phyloP scores from a whole-genome alignment of 2,888 invertebrate genomes.

The Tipula lateralis region DNA sequence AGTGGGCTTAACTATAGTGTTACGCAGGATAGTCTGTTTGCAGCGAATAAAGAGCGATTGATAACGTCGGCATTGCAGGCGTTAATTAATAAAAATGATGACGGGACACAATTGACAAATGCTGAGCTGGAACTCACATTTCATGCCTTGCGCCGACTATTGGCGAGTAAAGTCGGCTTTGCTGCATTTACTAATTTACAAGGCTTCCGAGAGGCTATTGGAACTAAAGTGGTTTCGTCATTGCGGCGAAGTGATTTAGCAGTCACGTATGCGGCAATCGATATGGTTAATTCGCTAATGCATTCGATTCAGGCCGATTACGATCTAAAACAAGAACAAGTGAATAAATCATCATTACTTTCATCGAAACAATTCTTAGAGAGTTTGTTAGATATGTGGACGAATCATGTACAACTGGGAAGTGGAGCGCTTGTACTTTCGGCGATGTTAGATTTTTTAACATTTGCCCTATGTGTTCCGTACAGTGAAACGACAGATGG shows the following conservation, averaged over 20 bases:
- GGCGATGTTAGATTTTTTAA: constrained; percentile 96
- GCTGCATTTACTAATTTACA: constrained; percentile 86
- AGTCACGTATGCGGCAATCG: constrained; percentile 92
- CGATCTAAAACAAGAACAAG: constrained; percentile 93
- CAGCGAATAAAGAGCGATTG: constrained; percentile 96
- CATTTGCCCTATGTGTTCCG: constrained; percentile 96
- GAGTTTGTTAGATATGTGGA: constrained; percentile 91
- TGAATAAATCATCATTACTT: constrained; percentile 93
- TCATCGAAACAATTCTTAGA: constrained; percentile 89
- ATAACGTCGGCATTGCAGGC: constrained; percentile 87
- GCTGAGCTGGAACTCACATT: constrained; percentile 89
- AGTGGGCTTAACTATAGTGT: constrained; percentile 94
- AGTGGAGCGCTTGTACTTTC: constrained; percentile 95
- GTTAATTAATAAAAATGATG: constrained; percentile 69
- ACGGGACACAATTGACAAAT: constrained; percentile 56
- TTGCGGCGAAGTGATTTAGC: constrained; percentile 82
- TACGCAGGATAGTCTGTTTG: constrained; percentile 95
- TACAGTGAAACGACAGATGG: constrained; percentile 99
- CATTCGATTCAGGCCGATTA: constrained; percentile 97
- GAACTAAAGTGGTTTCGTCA: constrained; percentile 84
- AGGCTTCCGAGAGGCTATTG: constrained; percentile 92
- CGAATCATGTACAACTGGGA: constrained; percentile 81
- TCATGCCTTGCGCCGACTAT: constrained; percentile 84
- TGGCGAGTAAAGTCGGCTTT: constrained; percentile 97
- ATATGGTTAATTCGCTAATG: constrained; percentile 96